These are phyloP conservation scores for Bos javanicus DNA, from an alignment of 2,113 vertebrate species.

Conservation along the genomic window DNA sequence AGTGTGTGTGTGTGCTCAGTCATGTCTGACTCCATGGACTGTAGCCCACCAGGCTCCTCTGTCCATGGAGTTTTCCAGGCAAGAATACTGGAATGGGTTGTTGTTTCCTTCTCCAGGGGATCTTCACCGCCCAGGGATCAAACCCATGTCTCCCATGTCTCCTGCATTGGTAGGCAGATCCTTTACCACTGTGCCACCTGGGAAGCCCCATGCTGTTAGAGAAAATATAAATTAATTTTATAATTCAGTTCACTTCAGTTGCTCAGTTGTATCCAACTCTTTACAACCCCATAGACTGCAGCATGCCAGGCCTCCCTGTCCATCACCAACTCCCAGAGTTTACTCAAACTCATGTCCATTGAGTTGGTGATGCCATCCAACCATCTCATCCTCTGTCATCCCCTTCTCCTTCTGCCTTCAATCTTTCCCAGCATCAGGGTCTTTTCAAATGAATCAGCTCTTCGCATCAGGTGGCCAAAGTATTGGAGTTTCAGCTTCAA, in stretches of 20 bases:
- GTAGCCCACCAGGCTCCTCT: not conserved
- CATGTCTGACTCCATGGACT: not conserved
- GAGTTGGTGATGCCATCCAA: not conserved
- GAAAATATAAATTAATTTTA: not conserved
- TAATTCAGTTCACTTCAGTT: not conserved
- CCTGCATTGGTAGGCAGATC: not conserved
- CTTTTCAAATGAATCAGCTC: not conserved
- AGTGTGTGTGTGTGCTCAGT: not conserved
- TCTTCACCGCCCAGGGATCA: not conserved
- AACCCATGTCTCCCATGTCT: not conserved
- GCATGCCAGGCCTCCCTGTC: not conserved
- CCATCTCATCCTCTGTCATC: not conserved
- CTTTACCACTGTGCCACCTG: not conserved
- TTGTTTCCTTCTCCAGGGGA: not conserved
- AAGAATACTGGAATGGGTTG: not conserved
- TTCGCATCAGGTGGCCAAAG: not conserved
- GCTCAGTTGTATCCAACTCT: not conserved
- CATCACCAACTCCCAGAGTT: not conserved
- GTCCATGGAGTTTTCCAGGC: not conserved
- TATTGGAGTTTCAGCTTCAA: not conserved
- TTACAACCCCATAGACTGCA: not conserved
- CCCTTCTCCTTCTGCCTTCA: not conserved
- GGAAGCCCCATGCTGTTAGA: not conserved
- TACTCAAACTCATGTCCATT: not conserved
- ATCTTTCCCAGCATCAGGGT: not conserved